Conservation (phyloP, 2,797 vertebrate genomes). For the Tarsius wallacei region DNA sequence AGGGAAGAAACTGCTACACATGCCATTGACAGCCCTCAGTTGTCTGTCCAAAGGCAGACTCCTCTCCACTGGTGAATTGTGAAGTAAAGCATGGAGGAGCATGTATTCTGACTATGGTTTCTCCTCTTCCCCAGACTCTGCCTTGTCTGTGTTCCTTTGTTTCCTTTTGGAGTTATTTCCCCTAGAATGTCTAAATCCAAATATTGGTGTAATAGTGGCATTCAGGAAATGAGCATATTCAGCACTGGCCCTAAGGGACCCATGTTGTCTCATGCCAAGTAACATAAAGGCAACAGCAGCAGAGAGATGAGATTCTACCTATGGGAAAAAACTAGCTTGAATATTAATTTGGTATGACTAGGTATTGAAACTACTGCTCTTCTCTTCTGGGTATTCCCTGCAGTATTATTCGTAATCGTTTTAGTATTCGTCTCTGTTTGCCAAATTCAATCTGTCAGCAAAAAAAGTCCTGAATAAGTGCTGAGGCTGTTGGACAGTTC, state of each 20-base stretch:
- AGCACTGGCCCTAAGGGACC: not conserved
- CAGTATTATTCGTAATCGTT: not conserved
- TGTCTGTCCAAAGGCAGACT: not conserved
- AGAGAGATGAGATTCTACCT: not conserved
- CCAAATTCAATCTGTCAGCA: not conserved
- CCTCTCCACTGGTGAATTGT: not conserved
- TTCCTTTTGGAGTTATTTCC: not conserved
- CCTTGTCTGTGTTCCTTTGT: not conserved
- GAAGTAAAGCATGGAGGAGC: not conserved
- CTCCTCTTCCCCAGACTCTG: not conserved
- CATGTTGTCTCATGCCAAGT: not conserved
- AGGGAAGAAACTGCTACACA: not conserved
- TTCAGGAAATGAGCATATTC: not conserved
- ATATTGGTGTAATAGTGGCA: not conserved
- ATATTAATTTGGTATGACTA: not conserved
- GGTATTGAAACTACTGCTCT: not conserved
- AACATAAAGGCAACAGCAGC: not conserved
- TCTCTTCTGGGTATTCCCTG: not conserved
- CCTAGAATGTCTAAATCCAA: not conserved
- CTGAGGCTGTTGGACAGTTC: not conserved
- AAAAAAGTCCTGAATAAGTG: not conserved
- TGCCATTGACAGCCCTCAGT: not conserved
- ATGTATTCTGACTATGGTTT: not conserved
- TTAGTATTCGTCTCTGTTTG: not conserved
- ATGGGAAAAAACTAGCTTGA: not conserved